Evolutionary conservation across 2,797 vertebrate genomes (phyloP).

Genomic region (Bradypus variegatus): DNA sequence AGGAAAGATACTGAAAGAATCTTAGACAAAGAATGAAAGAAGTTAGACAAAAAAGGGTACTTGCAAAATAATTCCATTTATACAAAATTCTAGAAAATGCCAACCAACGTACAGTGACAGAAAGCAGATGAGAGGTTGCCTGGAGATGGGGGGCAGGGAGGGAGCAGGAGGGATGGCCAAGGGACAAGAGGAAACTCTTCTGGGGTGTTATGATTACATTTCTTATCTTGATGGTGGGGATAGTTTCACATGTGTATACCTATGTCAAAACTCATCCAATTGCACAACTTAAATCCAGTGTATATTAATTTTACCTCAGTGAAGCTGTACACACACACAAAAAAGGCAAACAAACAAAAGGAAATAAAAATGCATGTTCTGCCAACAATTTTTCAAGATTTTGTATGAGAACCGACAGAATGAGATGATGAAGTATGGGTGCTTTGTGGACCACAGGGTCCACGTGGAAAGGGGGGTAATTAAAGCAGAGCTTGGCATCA

Average conservation of each 20-base stretch:
- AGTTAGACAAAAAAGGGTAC: background rate
- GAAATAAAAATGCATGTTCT: background rate
- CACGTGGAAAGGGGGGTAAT: accelerated
- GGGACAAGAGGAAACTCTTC: background rate
- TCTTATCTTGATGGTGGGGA: background rate
- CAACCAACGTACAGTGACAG: background rate
- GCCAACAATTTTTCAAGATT: background rate
- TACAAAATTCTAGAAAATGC: background rate
- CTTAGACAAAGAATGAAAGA: too few relatives aligned
- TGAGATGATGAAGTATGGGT: background rate
- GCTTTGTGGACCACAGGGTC: background rate
- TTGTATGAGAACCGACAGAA: background rate
- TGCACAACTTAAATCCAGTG: background rate
- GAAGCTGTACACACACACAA: background rate
- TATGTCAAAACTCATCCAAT: background rate
- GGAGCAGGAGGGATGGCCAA: background rate
- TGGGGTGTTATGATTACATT: background rate
- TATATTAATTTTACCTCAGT: background rate
- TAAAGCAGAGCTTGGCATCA: accelerated
- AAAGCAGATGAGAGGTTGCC: background rate
- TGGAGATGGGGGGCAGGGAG: background rate
- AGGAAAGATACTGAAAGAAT: background rate
- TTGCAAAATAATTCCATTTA: background rate
- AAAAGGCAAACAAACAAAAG: background rate
- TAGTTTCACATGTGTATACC: background rate